Evolutionary conservation across 2,888 invertebrate species (phyloP).

Genomic region (Pocota personata): DNA sequence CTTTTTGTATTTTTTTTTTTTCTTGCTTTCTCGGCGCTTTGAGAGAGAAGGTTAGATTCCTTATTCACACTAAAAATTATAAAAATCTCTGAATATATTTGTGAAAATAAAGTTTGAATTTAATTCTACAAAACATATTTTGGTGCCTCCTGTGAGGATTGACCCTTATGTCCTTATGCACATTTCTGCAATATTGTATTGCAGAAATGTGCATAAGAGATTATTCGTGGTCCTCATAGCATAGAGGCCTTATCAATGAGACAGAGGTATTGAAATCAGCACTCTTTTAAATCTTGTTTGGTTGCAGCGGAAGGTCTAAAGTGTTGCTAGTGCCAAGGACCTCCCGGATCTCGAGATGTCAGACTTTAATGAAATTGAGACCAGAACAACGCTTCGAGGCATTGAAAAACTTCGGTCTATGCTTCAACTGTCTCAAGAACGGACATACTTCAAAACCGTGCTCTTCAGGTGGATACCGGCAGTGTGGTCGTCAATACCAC

Average conservation of each 20-base stretch:
- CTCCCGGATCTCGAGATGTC: too few relatives aligned
- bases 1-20: too few relatives aligned
- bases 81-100: too few relatives aligned
- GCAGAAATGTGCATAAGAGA: neutral
- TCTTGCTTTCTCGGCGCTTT: too few relatives aligned
- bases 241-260: neutral
- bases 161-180: neutral
- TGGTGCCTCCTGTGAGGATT: neutral
- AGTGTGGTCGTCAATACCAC: constrained; percentile 17
- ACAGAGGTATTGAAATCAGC: neutral
- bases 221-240: neutral
- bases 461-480: neutral
- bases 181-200: neutral
- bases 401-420: too few relatives aligned
- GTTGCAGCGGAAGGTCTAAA: neutral
- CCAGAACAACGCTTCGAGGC: too few relatives aligned
- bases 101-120: neutral
- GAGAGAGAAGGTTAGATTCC: too few relatives aligned
- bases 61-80: too few relatives aligned
- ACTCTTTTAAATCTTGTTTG: constrained; percentile 1
- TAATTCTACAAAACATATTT: too few relatives aligned
- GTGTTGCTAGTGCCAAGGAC: neutral
- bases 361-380: neutral
- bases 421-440: too few relatives aligned
- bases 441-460: constrained; percentile 31